Conservation (phyloP, 2,113 vertebrate species). For the Numida meleagris region DNA sequence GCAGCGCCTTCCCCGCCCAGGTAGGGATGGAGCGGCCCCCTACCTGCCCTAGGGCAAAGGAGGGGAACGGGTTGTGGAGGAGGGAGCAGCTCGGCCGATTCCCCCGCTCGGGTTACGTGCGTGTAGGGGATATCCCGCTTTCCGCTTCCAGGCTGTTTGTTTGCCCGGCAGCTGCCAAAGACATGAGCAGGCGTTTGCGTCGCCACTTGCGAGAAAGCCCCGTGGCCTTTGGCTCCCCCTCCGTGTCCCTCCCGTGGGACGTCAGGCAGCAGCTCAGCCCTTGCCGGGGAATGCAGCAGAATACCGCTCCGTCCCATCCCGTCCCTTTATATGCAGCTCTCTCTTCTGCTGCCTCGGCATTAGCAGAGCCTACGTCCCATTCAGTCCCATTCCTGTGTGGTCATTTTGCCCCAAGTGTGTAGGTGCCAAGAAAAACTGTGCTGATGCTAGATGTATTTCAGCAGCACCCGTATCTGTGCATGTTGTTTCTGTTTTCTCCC, state of each 20-base stretch:
- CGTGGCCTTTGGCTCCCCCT: background rate
- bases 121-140: background rate
- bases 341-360: background rate
- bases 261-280: no score
- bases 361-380: background rate
- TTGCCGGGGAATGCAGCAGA: background rate
- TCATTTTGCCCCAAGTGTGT: rapidly evolving
- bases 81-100: rapidly evolving
- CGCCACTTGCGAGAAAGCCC: background rate
- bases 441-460: rapidly evolving
- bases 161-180: background rate
- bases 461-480: rapidly evolving
- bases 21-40: background rate
- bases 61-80: background rate
- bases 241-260: background rate
- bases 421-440: rapidly evolving
- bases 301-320: background rate
- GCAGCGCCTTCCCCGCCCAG: constrained; percentile 24
- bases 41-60: background rate
- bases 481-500: rapidly evolving
- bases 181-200: background rate
- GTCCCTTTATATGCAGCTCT: background rate
- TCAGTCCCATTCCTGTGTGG: background rate
- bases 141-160: background rate
- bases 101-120: background rate